phyloP scores from a whole-genome alignment of 2,888 invertebrate species.

The Tetragonula carbonaria region DNA sequence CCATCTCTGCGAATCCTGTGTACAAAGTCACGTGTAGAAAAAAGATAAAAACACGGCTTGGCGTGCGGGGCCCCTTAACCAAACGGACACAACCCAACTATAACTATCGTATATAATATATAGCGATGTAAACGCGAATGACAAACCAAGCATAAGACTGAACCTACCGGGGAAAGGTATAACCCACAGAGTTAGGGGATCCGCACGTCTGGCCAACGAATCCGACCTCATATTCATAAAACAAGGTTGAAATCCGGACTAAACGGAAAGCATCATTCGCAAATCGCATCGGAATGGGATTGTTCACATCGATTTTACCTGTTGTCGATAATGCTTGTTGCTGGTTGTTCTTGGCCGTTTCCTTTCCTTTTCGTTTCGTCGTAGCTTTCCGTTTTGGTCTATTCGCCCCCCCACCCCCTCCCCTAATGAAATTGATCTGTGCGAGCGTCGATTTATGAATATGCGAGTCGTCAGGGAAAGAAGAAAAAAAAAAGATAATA shows the following conservation, averaged over 20 bases:
- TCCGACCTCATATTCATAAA: slow-evolving; percentile 71
- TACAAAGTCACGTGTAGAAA: slow-evolving; percentile 60
- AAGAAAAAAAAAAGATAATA: neutral
- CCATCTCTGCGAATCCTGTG: slow-evolving; percentile 69
- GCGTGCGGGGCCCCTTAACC: slow-evolving; percentile 68
- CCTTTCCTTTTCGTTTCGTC: neutral
- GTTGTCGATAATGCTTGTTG: slow-evolving; percentile 27
- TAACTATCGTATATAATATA: slow-evolving; percentile 44
- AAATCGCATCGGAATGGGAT: slow-evolving; percentile 35
- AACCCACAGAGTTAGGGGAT: slow-evolving; percentile 58
- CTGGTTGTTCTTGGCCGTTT: slow-evolving; percentile 21
- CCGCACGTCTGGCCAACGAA: slow-evolving; percentile 64
- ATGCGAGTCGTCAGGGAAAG: slow-evolving; percentile 55
- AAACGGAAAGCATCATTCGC: slow-evolving; percentile 65
- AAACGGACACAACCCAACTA: slow-evolving; percentile 75
- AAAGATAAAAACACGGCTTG: slow-evolving; percentile 35
- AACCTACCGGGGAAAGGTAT: slow-evolving; percentile 77
- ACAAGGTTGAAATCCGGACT: slow-evolving; percentile 54
- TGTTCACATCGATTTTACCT: slow-evolving; percentile 35
- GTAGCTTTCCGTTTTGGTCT: slow-evolving; percentile 65
- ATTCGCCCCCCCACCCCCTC: slow-evolving; percentile 42
- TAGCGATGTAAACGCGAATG: slow-evolving; percentile 67
- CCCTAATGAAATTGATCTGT: slow-evolving; percentile 24
- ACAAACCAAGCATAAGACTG: slow-evolving; percentile 80
- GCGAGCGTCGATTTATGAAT: slow-evolving; percentile 68